phyloP scores from a whole-genome alignment of 37 sponge, comb jelly and placozoan species.

The Agelas oroides region DNA sequence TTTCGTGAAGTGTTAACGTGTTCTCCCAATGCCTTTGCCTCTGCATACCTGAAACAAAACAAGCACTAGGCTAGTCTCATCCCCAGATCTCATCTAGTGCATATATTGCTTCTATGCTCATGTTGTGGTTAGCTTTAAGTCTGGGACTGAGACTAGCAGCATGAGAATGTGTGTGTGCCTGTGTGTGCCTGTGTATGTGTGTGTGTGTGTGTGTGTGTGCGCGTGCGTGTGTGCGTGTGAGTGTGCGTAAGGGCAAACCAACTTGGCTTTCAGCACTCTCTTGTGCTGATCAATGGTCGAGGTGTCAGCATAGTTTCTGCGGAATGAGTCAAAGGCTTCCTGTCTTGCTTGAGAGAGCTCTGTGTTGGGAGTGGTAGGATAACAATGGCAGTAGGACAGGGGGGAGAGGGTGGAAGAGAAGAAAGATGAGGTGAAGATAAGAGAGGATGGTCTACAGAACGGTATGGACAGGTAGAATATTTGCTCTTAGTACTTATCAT shows the following conservation, averaged over 20 bases:
- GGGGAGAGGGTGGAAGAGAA: not conserved
- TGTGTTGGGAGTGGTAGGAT: not conserved
- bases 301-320: conserved; percentile 78
- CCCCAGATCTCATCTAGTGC: too few species aligned
- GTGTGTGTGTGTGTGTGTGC: too few species aligned
- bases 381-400: not conserved
- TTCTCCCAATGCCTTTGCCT: conserved; percentile 95
- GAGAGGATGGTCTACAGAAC: too few species aligned
- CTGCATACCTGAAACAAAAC: conserved; percentile 67
- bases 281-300: conserved; percentile 83
- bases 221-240: too few species aligned
- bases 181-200: too few species aligned
- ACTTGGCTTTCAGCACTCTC: conserved; percentile 79
- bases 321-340: conserved; percentile 94
- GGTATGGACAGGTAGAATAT: too few species aligned
- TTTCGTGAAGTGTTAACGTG: conserved; percentile 76
- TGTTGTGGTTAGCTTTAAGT: not conserved
- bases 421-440: not conserved
- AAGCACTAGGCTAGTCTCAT: not conserved
- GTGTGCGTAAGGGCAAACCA: too few species aligned
- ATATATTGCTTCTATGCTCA: too few species aligned
- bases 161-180: not conserved
- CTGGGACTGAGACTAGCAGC: too few species aligned
- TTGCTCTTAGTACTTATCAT: too few species aligned
- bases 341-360: conserved; percentile 81